Base-by-base conservation (phyloP, 2,113 vertebrate species). In the Sardina pilchardus region DNA sequence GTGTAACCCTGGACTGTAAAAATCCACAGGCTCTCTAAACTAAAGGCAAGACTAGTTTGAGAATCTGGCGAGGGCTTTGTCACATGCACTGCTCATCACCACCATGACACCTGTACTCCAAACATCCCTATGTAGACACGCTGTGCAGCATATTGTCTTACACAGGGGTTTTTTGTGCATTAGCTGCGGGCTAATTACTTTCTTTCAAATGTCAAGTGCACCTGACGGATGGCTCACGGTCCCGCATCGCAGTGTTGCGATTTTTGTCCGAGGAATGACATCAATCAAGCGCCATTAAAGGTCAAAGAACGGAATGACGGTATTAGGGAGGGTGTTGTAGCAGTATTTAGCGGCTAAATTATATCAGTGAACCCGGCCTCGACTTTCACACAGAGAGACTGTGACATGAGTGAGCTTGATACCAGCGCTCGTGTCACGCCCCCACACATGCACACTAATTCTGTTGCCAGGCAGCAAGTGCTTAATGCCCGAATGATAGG, bases 381-480 rank as follows among this genome's bases (percentile, higher is more conserved):
- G 71, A 34, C 71, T 36, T 36, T 78, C 34, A 17, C 3, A 85
- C 83, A 53, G 67, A 80, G 56, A 26, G 86, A 50, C 48, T 26
- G 63, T 75, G 82, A 85, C 47, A 85, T 75, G 84, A 71, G n/a
- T 42, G 30, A 81, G 67, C 86, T 84, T 81, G 53, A 59, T 85
- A 80, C 82, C 24, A 86, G 89, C 45, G 39, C 21, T 85, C 42
- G 67, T 86, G 87, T 87, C 82, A 86, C 71, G 48, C 89, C 83
- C 84, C 80, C 88, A 90, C 81, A 56, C 63, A 85, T 63, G 67
- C 63, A 82, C 80, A 87, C 63, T 36, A 36, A 84, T 85, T 82
- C 86, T 83, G 84, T 88, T 86, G 87, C 89, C 88, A 87, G 53
- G 67, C 88, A 86, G 82, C 59, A 85, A 85, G 82, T 67, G 80